Evolutionary conservation across 64 coral and sea anemone species (phyloP).

Genomic region (Stichodactyla helianthus): DNA sequence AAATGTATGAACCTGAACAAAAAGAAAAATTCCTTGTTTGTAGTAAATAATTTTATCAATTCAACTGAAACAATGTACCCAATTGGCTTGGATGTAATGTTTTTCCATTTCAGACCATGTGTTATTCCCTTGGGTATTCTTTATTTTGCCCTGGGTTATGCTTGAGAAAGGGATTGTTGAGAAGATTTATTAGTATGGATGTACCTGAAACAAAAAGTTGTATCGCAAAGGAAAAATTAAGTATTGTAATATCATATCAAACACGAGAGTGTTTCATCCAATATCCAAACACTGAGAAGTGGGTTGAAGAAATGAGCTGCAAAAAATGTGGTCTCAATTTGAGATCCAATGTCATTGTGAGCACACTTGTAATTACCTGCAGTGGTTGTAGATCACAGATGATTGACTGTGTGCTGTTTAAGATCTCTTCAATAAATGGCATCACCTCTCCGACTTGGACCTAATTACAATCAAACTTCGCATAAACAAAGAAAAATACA

Average conservation of each 20-base stretch:
- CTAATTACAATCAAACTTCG: conserved; percentile 1
- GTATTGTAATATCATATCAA: no score
- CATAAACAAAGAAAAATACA: background rate
- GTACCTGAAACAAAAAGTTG: no score
- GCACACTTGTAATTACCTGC: conserved; percentile 43
- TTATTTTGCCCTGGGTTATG: no score
- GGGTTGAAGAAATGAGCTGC: background rate
- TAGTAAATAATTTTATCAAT: background rate
- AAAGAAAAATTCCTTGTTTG: background rate
- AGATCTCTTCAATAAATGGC: conserved; percentile 98
- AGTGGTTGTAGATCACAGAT: conserved; percentile 96
- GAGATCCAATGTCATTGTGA: no score
- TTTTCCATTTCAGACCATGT: no score
- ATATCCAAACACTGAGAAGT: background rate
- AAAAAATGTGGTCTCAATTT: no score
- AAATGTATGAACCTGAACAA: conserved; percentile 84
- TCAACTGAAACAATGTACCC: no score
- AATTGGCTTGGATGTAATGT: no score
- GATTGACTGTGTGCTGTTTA: conserved; percentile 95
- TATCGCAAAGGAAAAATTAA: no score
- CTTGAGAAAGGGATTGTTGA: no score
- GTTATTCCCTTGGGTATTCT: no score
- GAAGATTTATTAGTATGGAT: no score
- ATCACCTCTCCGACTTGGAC: conserved; percentile 99
- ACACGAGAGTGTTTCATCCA: background rate